phyloP scores from a whole-genome alignment of 2,888 invertebrate species.

The Itoplectis maculator region DNA sequence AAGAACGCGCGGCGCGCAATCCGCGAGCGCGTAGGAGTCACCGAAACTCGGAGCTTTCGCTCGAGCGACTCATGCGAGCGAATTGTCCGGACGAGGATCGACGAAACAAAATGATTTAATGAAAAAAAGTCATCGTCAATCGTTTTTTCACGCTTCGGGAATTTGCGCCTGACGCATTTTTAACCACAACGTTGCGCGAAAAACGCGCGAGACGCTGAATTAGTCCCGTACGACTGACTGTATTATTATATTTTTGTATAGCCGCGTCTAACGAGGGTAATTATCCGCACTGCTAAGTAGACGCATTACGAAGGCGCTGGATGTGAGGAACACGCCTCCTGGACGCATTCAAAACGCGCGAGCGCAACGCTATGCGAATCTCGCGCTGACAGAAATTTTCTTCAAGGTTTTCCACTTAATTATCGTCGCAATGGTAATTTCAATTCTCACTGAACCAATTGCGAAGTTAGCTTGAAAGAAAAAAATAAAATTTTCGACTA shows the following conservation, averaged over 20 bases:
- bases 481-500: too few relatives aligned
- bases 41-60: not conserved
- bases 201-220: not conserved
- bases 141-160: not conserved
- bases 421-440: not conserved
- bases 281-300: conserved; percentile 15
- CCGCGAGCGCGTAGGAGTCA: not conserved
- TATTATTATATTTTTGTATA: conserved; percentile 10
- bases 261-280: conserved; percentile 7
- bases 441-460: not conserved
- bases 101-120: too few relatives aligned
- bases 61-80: not conserved
- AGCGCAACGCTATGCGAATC: conserved; percentile 2
- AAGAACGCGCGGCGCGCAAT: conserved; percentile 45
- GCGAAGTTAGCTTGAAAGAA: not conserved
- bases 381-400: conserved; percentile 18
- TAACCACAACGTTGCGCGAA: not conserved
- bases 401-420: not conserved
- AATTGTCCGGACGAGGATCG: conserved; percentile 10
- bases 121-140: conserved; percentile 12
- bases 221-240: not conserved
- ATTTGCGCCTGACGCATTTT: not conserved
- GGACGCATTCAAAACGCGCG: conserved; percentile 15
- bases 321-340: conserved; percentile 5
- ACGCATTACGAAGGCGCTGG: conserved; percentile 9